A percentile compares a stretch with the other conserved stretches of the same genome.
Conservation (phyloP, 35 echinoderm and acorn worm genomes). For the Ophioderma brevispina region DNA sequence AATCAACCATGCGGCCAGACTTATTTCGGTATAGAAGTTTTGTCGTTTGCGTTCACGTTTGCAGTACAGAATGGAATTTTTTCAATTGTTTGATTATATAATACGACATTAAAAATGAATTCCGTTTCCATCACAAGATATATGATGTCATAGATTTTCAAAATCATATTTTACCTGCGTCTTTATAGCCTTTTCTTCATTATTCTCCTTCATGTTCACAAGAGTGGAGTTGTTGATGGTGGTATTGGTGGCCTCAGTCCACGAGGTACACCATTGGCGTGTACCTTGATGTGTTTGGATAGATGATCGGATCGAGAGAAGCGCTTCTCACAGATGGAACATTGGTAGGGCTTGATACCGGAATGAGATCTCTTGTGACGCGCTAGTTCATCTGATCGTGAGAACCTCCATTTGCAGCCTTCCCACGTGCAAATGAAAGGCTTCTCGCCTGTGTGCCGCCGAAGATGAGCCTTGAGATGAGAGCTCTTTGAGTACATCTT, state of each 20-base stretch:
- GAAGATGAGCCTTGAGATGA: conserved; percentile 91
- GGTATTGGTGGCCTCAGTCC: conserved; percentile 11
- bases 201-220: too few relatives aligned
- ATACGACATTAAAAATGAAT: too few relatives aligned
- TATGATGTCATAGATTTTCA: too few relatives aligned
- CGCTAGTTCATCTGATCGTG: conserved; percentile 91
- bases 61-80: too few relatives aligned
- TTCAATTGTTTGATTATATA: too few relatives aligned
- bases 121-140: too few relatives aligned
- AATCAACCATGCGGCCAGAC: too few relatives aligned
- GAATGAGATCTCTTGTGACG: conserved; percentile 97
- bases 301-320: conserved; percentile 96
- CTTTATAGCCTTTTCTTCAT: too few relatives aligned
- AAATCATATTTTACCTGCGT: too few relatives aligned
- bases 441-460: conserved; percentile 96
- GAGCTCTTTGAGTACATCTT: conserved; percentile 99
- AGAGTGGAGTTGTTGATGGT: not conserved
- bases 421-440: conserved; percentile 96
- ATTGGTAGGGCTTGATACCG: conserved; percentile 92
- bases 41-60: too few relatives aligned
- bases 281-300: conserved; percentile 96
- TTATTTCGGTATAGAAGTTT: too few relatives aligned
- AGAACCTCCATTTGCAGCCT: conserved; percentile 98
- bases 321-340: conserved; percentile 95
- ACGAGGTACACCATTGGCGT: conserved; percentile 82